phyloP scores from a whole-genome alignment of 2,888 invertebrate species.

The Seira ritae region DNA sequence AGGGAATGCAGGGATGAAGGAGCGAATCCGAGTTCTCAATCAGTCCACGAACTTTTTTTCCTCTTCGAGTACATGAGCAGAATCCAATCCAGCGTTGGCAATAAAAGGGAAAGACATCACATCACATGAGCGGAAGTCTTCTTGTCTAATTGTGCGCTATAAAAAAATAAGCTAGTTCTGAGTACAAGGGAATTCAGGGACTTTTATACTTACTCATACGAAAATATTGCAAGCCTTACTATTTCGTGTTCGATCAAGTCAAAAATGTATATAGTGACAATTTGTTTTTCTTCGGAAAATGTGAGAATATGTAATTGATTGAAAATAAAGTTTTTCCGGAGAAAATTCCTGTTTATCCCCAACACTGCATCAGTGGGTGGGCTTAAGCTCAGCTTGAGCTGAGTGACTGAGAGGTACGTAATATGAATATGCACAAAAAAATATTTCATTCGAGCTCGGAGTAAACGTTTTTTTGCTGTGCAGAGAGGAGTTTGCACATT shows the following conservation, averaged over 20 bases:
- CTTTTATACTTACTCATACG: too few species aligned
- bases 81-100: neutral
- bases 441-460: too few species aligned
- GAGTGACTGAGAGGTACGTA: too few species aligned
- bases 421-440: too few species aligned
- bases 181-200: too few species aligned
- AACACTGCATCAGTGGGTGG: too few species aligned
- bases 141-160: conserved; percentile 15
- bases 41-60: conserved; percentile 19
- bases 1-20: conserved; percentile 15
- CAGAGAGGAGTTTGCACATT: neutral
- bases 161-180: neutral
- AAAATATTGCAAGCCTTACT: too few species aligned
- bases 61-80: neutral
- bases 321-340: neutral
- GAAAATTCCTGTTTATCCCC: too few species aligned
- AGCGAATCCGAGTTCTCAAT: conserved; percentile 23
- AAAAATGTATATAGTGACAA: neutral
- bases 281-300: neutral
- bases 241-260: too few species aligned
- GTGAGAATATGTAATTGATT: neutral
- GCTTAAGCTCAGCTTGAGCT: too few species aligned
- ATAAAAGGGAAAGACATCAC: conserved; percentile 17
- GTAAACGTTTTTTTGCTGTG: neutral
- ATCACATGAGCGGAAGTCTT: conserved; percentile 5